These are phyloP conservation scores for Oreochromis niloticus DNA, from an alignment of 2,113 vertebrate species.

Conservation along the genomic window DNA sequence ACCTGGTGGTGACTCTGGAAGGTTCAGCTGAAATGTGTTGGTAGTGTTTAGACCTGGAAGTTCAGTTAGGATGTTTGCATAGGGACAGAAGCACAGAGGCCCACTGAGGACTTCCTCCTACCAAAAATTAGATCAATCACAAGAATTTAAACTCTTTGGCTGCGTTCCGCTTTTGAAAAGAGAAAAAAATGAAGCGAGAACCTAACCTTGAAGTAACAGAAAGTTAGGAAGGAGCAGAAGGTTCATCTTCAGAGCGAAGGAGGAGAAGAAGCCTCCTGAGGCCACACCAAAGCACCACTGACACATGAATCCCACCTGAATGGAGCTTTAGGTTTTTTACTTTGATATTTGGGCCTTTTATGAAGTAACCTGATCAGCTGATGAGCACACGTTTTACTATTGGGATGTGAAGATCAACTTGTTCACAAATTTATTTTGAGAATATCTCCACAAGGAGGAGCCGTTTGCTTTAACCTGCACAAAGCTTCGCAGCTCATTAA, in stretches of 20 bases:
- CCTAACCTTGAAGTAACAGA: neutral
- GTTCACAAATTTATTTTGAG: neutral
- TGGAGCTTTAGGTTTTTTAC: accelerated
- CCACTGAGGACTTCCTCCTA: neutral
- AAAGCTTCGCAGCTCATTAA: neutral
- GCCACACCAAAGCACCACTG: neutral
- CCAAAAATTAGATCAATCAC: accelerated
- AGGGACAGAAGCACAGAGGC: neutral
- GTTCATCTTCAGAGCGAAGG: accelerated
- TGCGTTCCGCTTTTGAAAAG: neutral
- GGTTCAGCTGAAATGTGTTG: neutral
- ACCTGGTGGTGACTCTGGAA: neutral
- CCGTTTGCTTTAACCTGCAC: neutral
- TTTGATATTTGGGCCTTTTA: neutral
- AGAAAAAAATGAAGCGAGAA: neutral
- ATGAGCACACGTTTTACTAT: accelerated
- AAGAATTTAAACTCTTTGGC: neutral
- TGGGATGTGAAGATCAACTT: accelerated
- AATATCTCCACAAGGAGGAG: neutral
- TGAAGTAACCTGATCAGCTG: neutral
- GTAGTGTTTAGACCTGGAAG: neutral
- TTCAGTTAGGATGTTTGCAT: neutral
- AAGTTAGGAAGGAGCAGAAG: neutral
- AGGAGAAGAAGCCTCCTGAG: neutral
- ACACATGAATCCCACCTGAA: neutral